Base-by-base conservation (phyloP, 2,888 invertebrate species). In the Acholoe squamosa region DNA sequence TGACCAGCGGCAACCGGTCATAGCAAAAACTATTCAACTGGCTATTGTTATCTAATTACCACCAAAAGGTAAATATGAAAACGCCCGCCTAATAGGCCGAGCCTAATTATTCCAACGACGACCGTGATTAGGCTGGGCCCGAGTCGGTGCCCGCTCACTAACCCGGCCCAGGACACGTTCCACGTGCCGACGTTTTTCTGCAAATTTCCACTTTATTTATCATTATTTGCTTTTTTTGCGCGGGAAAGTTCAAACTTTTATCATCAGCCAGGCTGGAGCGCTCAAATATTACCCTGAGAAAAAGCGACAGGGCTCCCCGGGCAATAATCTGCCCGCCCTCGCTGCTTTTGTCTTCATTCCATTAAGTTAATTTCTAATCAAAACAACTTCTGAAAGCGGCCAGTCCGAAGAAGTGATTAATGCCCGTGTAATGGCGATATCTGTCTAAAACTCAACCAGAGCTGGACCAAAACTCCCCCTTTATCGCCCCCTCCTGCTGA, bases 281-380 rank as follows among this genome's bases (percentile, higher is more conserved):
- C 51, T 52, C 86, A 54, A 86, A 86, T 86, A 86, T 86, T 56
- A 86, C 86, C 86, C 52, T 56, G 25, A 31, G 28, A 52, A 86
- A 86, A 86, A 86, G 28, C n/a, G 10, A 51, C 43, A 43, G 19
- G 19, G 76, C 28, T 25, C 22, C 43, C 54, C 28, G 86, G 56
- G 56, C 86, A 86, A 86, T 86, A 86, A 86, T 86, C 86, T 10
- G 43, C 43, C 43, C 43, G 43, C 43, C 86, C 56, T 3, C 5
- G 80, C 33, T 43, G n/a, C 34, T 86, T 86, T 86, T 86, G 86
- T 56, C 86, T 86, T 56, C 86, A 86, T 86, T 86, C 86, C 86
- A 86, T 86, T 86, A 86, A 86, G 86, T 86, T 86, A 86, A 86
- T 86, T 86, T 86, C 86, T 52, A 86, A 86, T 86, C 86, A 86